phyloP scores from a whole-genome alignment of 1,140 invertebrate species.

The Neomicropteryx cornuta region DNA sequence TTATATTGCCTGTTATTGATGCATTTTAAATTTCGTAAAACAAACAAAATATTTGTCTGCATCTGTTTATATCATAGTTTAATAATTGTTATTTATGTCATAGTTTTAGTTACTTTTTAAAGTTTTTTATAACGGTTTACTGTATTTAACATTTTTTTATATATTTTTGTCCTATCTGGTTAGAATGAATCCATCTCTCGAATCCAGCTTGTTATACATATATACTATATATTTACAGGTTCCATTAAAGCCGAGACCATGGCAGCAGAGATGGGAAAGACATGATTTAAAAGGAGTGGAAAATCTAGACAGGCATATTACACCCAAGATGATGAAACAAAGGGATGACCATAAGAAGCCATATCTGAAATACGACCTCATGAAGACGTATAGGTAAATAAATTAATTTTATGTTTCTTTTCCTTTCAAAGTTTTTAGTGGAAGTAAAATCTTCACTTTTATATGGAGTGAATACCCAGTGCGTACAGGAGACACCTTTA shows the following conservation, averaged over 20 bases:
- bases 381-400: constrained; percentile 79
- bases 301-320: constrained; percentile 46
- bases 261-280: constrained; percentile 76
- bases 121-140: background rate
- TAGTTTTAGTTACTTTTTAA: no score
- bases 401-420: constrained; percentile 4
- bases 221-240: no score
- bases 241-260: constrained; percentile 74
- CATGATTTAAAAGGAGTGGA: constrained; percentile 68
- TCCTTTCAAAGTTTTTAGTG: constrained; percentile 3
- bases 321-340: constrained; percentile 46
- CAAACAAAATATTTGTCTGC: no score
- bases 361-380: constrained; percentile 88
- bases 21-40: no score
- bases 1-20: no score
- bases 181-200: no score
- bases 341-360: constrained; percentile 51
- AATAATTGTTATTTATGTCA: no score
- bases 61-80: no score
- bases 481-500: background rate
- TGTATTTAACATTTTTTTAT: background rate
- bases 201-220: no score
- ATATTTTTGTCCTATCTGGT: no score
- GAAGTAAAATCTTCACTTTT: constrained; percentile 1
- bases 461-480: no score